These are phyloP conservation scores for Phoebastria nigripes DNA, from an alignment of 2,797 vertebrate genomes.

Conservation along the genomic window DNA sequence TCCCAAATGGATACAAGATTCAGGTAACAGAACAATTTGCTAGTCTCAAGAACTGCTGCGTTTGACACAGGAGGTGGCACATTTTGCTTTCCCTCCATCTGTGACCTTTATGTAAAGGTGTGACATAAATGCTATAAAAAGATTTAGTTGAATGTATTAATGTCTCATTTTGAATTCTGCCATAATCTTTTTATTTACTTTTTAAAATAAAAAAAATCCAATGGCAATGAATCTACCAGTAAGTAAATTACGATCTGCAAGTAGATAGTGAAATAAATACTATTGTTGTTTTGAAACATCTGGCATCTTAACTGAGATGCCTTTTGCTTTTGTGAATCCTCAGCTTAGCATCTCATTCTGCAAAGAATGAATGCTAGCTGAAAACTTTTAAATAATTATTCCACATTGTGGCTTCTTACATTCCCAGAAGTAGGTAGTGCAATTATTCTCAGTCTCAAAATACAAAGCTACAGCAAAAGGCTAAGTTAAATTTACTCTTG, in stretches of 20 bases:
- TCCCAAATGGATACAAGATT: constrained; percentile 28
- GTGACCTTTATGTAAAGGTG: constrained; percentile 7
- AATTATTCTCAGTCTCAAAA: background rate
- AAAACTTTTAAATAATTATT: constrained; percentile 35
- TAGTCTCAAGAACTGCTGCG: background rate
- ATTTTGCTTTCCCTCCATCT: background rate
- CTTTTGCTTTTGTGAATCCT: constrained; percentile 9
- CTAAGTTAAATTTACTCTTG: constrained; percentile 7
- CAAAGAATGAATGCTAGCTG: background rate
- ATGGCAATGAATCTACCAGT: constrained; percentile 1
- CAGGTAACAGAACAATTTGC: constrained; percentile 7
- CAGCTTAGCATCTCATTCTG: background rate
- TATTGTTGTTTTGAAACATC: constrained; percentile 32
- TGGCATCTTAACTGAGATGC: background rate
- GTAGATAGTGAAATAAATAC: constrained; percentile 25
- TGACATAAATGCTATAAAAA: constrained; percentile 29
- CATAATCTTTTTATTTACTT: constrained; percentile 30
- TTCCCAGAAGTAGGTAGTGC: background rate
- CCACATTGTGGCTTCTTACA: background rate
- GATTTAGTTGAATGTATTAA: constrained; percentile 15
- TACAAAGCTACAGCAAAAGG: background rate
- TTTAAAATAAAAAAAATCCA: background rate
- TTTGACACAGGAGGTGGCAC: background rate
- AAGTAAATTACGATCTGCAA: constrained; percentile 20
- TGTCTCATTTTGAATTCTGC: background rate